Evolutionary conservation across 1,140 invertebrate genomes (phyloP).

Genomic region (Tetranychus urticae): DNA sequence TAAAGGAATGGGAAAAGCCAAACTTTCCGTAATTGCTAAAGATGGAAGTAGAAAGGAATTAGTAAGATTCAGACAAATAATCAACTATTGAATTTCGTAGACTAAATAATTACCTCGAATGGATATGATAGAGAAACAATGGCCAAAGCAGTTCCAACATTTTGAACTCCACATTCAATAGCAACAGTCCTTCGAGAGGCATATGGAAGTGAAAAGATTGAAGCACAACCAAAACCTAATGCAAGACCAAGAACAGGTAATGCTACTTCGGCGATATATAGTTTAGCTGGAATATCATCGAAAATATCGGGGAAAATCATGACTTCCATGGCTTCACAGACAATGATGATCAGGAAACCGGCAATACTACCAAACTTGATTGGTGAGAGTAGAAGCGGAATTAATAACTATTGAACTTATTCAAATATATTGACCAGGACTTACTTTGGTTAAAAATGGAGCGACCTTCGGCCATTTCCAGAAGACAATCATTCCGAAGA

Average conservation of each 20-base stretch:
- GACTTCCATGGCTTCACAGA: slow-evolving; percentile 15
- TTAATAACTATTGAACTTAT: too few relatives aligned
- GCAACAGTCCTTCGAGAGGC: slow-evolving; percentile 20
- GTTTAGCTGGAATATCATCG: slow-evolving; percentile 18
- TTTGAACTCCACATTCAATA: slow-evolving; percentile 24
- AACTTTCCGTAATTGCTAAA: slow-evolving; percentile 12
- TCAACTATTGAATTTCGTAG: too few relatives aligned
- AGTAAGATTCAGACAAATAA: too few relatives aligned
- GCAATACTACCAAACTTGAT: slow-evolving; percentile 13
- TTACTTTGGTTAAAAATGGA: slow-evolving; percentile 14
- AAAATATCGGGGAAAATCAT: slow-evolving; percentile 18
- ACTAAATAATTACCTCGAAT: slow-evolving; percentile 10
- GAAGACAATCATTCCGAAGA: slow-evolving; percentile 18
- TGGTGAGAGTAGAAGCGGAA: neutral
- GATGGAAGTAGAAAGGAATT: neutral
- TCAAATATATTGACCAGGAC: neutral
- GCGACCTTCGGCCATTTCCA: slow-evolving; percentile 18
- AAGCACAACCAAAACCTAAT: slow-evolving; percentile 19
- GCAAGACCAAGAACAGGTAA: slow-evolving; percentile 20
- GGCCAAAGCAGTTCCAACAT: slow-evolving; percentile 19
- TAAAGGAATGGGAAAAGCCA: slow-evolving; percentile 15
- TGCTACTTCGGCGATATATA: slow-evolving; percentile 17
- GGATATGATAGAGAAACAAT: slow-evolving; percentile 16
- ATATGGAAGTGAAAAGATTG: slow-evolving; percentile 15
- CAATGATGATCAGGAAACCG: slow-evolving; percentile 14